Evolutionary conservation across 1,140 invertebrate genomes (phyloP), one percentile per base, ranked within the genome.

Genomic region (Alviniconcha marisindica): DNA sequence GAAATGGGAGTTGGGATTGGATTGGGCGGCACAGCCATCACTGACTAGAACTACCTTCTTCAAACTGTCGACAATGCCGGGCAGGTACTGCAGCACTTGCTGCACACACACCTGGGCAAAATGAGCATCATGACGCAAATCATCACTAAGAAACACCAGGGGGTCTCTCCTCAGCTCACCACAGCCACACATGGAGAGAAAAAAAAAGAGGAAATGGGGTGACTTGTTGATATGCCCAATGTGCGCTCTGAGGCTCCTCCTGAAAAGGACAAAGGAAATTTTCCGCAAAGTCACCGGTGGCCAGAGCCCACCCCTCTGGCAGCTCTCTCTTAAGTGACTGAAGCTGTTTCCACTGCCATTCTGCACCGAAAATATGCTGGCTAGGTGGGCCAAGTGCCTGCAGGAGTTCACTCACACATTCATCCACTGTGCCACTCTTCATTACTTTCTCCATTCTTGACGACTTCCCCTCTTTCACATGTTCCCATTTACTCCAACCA

Each of bases 11-110:
- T 71, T 71, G 14, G 2, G 66, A 71, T 36, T 71, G 36, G 36
- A 71, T 24, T 71, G 66, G 31, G 66, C 15, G 21, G 66, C 66
- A 71, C 66, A 71, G 66, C 66, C 66, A 71, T 71, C 66, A 21
- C 66, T 71, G 66, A 71, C 31, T 3, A 71, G 21, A 10, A 40
- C 66, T 2, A 71, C 7, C 5, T 21, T 4, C 10, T 2, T 3
- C 14, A 71, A 36, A 71, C 3, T 2, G 12, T 33, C 2, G 15
- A 71, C 15, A 60, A 21, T 51, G 14, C 21, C 28, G 31, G 31
- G 4, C 15, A 71, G 66, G 36, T 71, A 36, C 15, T 21, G 4
- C 4, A 36, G 3, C 2, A 36, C 36, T 5, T 40, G 3, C 4
- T 71, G 15, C 36, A 71, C 31, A 21, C 31, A 71, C 2, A 36